Percentiles rank a stretch among this genome's conserved stretches.
phyloP scores from a whole-genome alignment of 1,140 invertebrate species.

The Drosophila grimshawi region DNA sequence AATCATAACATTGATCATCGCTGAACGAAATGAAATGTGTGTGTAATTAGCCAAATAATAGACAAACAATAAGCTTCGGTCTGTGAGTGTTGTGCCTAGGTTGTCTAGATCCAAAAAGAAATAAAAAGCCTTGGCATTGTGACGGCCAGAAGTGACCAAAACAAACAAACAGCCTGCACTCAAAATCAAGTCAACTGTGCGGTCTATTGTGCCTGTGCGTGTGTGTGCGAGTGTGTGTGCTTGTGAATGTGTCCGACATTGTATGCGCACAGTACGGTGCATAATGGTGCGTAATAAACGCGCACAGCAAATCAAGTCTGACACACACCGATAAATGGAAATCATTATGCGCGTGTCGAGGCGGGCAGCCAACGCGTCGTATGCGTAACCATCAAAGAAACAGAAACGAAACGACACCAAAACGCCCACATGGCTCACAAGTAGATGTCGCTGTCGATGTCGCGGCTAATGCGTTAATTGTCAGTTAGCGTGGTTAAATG shows the following conservation, averaged over 20 bases:
- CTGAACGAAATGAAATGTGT: slow-evolving; percentile 51
- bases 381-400: slow-evolving; percentile 71
- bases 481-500: slow-evolving; percentile 77
- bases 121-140: slow-evolving; percentile 73
- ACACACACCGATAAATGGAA: slow-evolving; percentile 59
- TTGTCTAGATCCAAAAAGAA: slow-evolving; percentile 8
- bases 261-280: slow-evolving; percentile 47
- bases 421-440: not conserved
- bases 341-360: slow-evolving; percentile 52
- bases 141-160: slow-evolving; percentile 50
- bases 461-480: slow-evolving; percentile 75
- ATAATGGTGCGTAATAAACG: slow-evolving; percentile 78
- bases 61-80: slow-evolving; percentile 45
- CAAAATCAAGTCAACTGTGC: slow-evolving; percentile 21
- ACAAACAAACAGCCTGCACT: slow-evolving; percentile 15
- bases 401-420: slow-evolving; percentile 47
- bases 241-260: slow-evolving; percentile 14
- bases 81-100: not conserved
- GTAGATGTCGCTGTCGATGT: slow-evolving; percentile 18
- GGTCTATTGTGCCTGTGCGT: slow-evolving; percentile 21
- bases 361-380: slow-evolving; percentile 55
- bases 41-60: slow-evolving; percentile 71
- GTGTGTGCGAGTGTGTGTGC: slow-evolving; percentile 3
- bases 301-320: slow-evolving; percentile 58
- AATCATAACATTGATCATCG: slow-evolving; percentile 62